Base-by-base conservation (phyloP, 2,797 vertebrate genomes). In the Sebastes wilsoni region DNA sequence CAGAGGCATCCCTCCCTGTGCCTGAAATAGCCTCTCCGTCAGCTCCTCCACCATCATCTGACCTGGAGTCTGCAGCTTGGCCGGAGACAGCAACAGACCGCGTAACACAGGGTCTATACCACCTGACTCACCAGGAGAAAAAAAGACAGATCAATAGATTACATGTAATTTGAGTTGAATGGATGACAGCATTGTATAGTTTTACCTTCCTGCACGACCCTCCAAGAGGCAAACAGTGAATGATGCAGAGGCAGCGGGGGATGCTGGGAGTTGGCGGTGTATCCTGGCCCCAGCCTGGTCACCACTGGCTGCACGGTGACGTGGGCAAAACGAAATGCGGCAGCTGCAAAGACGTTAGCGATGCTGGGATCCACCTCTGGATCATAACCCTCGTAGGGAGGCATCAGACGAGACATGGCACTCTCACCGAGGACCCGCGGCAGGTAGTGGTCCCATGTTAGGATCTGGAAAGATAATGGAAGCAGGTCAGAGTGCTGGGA, bases 21-120 rank as follows among this genome's bases (percentile, higher is more conserved):
- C 95, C 92, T 96, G 95, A 88, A 97, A 97, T 58, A 97, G 90
- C 67, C 94, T 91, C 81, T 97, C 96, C 0, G 95, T 96, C 78
- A 97, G 92, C 85, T 97, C 96, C 88, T 96, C 96, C 69, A 96
- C 96, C 96, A 97, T 96, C 96, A 97, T 97, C 93, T 97, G 96
- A 79, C 94, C 94, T 9, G 95, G 92, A 18, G 89, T 94, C 89
- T 96, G 96, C 38, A 96, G 93, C 83, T 97, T 97, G 16, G 96
- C 96, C 0, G 95, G 95, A 55, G 95, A 96, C 76, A 96, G 80
- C 82, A 96, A 68, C 66, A 97, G 81, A 4, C 96, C 96, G 0
- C 96, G 94, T 66, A 97, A 88, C 83, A 97, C 92, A 2, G 96
- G 96, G 88, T 96, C 96, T 14, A 97, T 94, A 13, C 96, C 96